Evolutionary conservation across 2,888 invertebrate species (phyloP).

Genomic region (Tridacna crocea): DNA sequence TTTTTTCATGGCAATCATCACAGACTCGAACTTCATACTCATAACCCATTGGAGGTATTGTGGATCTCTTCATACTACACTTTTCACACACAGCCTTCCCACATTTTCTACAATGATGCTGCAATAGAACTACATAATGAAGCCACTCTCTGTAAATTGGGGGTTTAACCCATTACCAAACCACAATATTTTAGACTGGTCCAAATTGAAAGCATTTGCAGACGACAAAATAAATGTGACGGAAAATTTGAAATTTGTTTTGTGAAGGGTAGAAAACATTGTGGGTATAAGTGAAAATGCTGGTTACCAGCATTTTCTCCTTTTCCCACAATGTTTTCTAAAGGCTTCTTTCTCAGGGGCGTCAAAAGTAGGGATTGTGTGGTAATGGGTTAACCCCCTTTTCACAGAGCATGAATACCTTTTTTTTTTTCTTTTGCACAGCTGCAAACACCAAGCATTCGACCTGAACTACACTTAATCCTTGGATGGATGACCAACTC

Average conservation of each 20-base stretch:
- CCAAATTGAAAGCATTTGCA: no score
- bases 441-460: no score
- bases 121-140: conserved; percentile 40
- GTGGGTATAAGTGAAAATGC: background rate
- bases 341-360: no score
- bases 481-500: no score
- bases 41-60: conserved; percentile 98
- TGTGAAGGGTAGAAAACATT: background rate
- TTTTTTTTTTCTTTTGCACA: no score
- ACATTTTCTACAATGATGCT: conserved; percentile 89
- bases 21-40: conserved; percentile 99
- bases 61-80: conserved; percentile 94
- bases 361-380: no score
- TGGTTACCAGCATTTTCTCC: background rate
- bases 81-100: conserved; percentile 97
- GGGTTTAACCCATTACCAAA: background rate
- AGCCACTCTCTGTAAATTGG: background rate
- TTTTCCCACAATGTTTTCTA: background rate
- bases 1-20: conserved; percentile 93
- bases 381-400: no score
- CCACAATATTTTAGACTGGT: no score
- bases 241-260: no score
- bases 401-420: no score
- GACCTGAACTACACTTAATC: no score
- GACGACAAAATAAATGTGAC: no score